Conservation (phyloP, 1,140 invertebrate species). For the Mylabris phalerata region DNA sequence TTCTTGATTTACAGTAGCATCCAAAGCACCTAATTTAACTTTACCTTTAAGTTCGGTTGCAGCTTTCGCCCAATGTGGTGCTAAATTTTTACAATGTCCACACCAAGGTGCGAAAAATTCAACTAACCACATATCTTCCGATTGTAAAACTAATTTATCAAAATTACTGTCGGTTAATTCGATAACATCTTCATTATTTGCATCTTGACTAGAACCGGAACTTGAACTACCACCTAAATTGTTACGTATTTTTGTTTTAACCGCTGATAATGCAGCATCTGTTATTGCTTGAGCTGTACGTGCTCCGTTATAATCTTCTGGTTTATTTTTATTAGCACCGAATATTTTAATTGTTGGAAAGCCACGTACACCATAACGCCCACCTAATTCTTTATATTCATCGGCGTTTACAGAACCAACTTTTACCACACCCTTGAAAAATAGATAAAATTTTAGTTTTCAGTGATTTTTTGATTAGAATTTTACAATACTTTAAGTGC, state of each 20-base stretch:
- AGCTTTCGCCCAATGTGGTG: conserved; percentile 90
- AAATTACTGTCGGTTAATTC: conserved; percentile 48
- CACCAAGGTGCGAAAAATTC: conserved; percentile 98
- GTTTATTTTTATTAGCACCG: conserved; percentile 76
- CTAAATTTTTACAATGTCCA: conserved; percentile 93
- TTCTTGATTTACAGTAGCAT: conserved; percentile 85
- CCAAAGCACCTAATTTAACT: conserved; percentile 90
- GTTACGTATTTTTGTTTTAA: conserved; percentile 60
- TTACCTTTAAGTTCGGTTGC: conserved; percentile 55
- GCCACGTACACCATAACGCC: conserved; percentile 77
- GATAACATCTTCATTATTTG: conserved; percentile 7
- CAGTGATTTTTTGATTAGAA: background rate
- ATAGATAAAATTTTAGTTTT: conserved; percentile 4
- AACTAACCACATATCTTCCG: conserved; percentile 91
- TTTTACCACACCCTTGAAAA: conserved; percentile 78
- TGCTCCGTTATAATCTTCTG: conserved; percentile 79
- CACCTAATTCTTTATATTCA: conserved; percentile 73
- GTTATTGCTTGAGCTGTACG: conserved; percentile 81
- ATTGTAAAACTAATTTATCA: conserved; percentile 80
- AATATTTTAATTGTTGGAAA: conserved; percentile 98
- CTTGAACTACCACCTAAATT: conserved; percentile 54
- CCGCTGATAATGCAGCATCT: conserved; percentile 71
- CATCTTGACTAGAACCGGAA: conserved; percentile 9
- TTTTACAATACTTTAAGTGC: conserved; percentile 65
- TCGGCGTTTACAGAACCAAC: conserved; percentile 91